Percentiles rank a stretch among this genome's conserved stretches.
Conservation (phyloP, 2,113 vertebrate genomes). For the Pelecanoides urinatrix region DNA sequence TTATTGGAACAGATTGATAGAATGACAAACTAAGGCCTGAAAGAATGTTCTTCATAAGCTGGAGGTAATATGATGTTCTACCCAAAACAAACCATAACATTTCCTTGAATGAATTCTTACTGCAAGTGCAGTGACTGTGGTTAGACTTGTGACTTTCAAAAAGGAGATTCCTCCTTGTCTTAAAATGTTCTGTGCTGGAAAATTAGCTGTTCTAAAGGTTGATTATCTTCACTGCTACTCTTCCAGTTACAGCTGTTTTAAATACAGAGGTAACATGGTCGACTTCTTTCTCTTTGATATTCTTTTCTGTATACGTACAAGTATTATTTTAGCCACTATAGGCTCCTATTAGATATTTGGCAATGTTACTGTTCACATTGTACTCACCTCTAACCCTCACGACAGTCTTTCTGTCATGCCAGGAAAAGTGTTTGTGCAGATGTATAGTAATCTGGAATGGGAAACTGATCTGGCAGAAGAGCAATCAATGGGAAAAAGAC, state of each 20-base stretch:
- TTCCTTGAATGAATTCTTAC: background rate
- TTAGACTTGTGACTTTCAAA: background rate
- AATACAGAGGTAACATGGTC: background rate
- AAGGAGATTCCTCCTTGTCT: background rate
- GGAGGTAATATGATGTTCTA: background rate
- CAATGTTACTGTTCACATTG: background rate
- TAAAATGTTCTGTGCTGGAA: background rate
- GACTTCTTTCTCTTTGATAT: background rate
- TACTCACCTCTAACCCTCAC: background rate
- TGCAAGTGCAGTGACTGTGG: background rate
- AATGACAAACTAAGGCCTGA: background rate
- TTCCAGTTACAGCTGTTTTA: background rate
- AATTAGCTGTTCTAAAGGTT: background rate
- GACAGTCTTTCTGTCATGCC: background rate
- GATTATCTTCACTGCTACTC: background rate
- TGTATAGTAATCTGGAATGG: background rate
- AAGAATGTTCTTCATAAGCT: background rate
- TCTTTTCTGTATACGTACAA: background rate
- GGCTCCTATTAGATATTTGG: background rate
- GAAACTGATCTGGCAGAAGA: background rate
- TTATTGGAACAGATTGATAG: background rate
- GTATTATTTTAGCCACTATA: background rate
- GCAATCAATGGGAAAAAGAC: background rate
- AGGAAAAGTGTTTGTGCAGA: background rate
- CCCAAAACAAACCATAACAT: background rate